Evolutionary conservation across 2,113 vertebrate genomes (phyloP), one percentile per base, ranked within the genome.

Genomic region (Scomber scombrus): DNA sequence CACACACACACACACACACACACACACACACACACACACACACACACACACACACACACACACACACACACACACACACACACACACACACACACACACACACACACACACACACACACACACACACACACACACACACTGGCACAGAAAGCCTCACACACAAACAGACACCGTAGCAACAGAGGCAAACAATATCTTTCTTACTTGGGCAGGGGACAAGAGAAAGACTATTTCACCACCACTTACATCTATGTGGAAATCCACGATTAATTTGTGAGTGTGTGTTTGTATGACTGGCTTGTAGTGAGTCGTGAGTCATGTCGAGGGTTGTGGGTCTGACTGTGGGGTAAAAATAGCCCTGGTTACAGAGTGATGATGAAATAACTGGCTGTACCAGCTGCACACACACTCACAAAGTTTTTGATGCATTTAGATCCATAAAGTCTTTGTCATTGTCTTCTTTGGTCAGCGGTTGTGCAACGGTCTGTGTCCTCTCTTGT

Each of bases 271-370:
- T 54, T 78, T 54, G 61, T 73, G 62, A 3, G 31, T 23, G 74
- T 18, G 40, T 65, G 71, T 63, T 61, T 51, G 60, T n/a, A 58
- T 29, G n/a, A 80, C 71, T 85, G 67, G 57, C 71, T 72, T 1
- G 4, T 26, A 71, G 71, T 71, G 50, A 73, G 50, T 69, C 58
- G 56, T 87, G 85, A 91, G 78, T 91, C 88, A 92, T 75, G 56
- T 62, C 46, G 75, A 0, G 49, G 73, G 61, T 83, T 78, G 63
- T 16, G 43, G 72, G 63, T 62, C 57, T 84, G 79, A 55, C 51
- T 75, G 60, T 61, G 15, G 70, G 68, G 61, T 88, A 90, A 90
- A 93, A 91, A 91, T 88, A 90, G 85, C 64, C 61, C 26, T 56
- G 50, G 60, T 84, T 87, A 75, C 55, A 73, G 57, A 68, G 67